Evolutionary conservation across 2,113 vertebrate genomes (phyloP).

Genomic region (Boulengeromyrus knoepffleri): DNA sequence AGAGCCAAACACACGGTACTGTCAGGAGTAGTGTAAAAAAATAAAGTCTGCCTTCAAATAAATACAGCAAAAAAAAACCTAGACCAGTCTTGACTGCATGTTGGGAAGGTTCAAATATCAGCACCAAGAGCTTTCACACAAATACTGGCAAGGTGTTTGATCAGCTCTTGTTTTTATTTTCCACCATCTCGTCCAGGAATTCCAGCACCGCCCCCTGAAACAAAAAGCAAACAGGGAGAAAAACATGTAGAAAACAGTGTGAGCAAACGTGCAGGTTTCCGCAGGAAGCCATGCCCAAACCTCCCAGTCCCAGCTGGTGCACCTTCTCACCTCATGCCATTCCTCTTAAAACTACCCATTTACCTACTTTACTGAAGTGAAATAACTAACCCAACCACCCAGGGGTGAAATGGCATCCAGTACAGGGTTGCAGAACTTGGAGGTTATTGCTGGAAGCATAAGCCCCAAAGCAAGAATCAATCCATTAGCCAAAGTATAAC

Average conservation of each 20-base stretch:
- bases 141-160: neutral
- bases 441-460: neutral
- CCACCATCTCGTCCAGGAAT: neutral
- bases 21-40: neutral
- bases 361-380: neutral
- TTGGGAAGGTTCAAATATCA: neutral
- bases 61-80: neutral
- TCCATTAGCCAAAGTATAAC: neutral
- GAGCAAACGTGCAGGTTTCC: neutral
- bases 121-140: neutral
- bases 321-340: neutral
- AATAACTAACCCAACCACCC: neutral
- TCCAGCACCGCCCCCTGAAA: conserved; percentile 8
- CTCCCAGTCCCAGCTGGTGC: neutral
- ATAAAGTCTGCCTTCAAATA: neutral
- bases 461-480: neutral
- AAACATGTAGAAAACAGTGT: neutral
- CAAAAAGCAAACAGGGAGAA: neutral
- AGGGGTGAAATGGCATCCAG: neutral
- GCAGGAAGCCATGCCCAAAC: neutral
- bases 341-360: neutral
- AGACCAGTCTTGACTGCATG: neutral
- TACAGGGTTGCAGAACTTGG: neutral
- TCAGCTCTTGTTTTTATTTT: conserved; percentile 5
- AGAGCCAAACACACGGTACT: neutral